Conservation (phyloP, 2,888 invertebrate genomes). For the Lithosia quadra region DNA sequence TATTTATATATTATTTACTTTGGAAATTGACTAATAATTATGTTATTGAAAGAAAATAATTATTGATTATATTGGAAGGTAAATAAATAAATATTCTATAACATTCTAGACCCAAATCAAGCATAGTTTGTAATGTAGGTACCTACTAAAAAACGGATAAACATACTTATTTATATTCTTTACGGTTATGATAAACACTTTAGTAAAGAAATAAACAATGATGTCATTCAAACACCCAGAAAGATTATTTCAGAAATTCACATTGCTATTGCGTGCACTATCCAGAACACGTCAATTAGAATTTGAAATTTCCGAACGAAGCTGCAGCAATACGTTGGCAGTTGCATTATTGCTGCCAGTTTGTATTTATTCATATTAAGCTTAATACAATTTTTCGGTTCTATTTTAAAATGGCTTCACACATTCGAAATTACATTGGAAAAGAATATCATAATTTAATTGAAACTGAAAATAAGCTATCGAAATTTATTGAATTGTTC, state of each 20-base stretch:
- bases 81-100: neutral
- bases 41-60: too few relatives aligned
- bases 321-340: slow-evolving; percentile 21
- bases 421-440: neutral
- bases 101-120: neutral
- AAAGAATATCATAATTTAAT: slow-evolving; percentile 9
- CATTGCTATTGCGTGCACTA: too few relatives aligned
- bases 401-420: slow-evolving; percentile 15
- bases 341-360: slow-evolving; percentile 34
- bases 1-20: neutral
- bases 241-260: neutral
- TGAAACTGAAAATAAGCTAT: slow-evolving; percentile 3
- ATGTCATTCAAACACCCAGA: neutral
- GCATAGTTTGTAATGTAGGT: too few relatives aligned
- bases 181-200: too few relatives aligned
- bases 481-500: neutral
- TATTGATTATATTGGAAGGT: too few relatives aligned
- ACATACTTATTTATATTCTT: too few relatives aligned
- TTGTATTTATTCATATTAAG: slow-evolving; percentile 20
- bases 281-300: slow-evolving; percentile 11
- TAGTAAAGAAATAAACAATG: neutral
- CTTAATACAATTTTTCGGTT: slow-evolving; percentile 24
- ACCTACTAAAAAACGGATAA: too few relatives aligned
- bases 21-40: neutral
- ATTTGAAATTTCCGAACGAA: slow-evolving; percentile 6